Evolutionary conservation across 1,140 invertebrate species (phyloP), one percentile per base, ranked within the genome.

Genomic region (Doryteuthis pealeii): DNA sequence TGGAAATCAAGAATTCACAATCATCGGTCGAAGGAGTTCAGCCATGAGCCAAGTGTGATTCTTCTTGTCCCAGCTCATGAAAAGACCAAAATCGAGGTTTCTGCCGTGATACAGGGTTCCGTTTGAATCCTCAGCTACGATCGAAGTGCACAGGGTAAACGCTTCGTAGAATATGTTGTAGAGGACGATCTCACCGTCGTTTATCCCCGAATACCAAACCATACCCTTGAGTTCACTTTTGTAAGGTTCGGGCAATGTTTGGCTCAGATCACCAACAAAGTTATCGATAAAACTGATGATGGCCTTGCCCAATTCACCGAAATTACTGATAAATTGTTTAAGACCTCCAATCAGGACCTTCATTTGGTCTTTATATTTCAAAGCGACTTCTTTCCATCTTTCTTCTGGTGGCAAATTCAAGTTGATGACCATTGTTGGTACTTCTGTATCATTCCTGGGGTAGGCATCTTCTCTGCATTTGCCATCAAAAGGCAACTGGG

Each of bases 131-230:
- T 91, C 82, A 62, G 90, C 88, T 15, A 92, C 83, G 40, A 92
- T 89, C 8, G 91, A 91, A 1, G 91, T 91, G 78, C 91, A 91
- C 1, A 91, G 84, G 32, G 90, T 90, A 79, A 91, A 91, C 35
- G 91, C 81, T 83, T 91, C 91, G 81, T 92, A 91, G 85, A 91
- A 91, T 32, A 91, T 85, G 78, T 91, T 91, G 82, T 90, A 91
- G 66, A 91, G 78, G 14, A 90, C 87, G 72, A 91, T 82, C 78
- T 91, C 88, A 85, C 88, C 88, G 35, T 90, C 66, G 18, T 85
- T 78, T 22, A 90, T 77, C 15, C 85, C 85, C 18, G 87, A 83
- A 26, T 79, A 83, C 40, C 87, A 80, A 6, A 89, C 82, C 35
- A 91, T 87, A 0, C 90, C 89, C 74, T 79, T 81, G 30, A 90